Evolutionary conservation across 1,140 invertebrate species (phyloP).

Genomic region (Magallana angulata): DNA sequence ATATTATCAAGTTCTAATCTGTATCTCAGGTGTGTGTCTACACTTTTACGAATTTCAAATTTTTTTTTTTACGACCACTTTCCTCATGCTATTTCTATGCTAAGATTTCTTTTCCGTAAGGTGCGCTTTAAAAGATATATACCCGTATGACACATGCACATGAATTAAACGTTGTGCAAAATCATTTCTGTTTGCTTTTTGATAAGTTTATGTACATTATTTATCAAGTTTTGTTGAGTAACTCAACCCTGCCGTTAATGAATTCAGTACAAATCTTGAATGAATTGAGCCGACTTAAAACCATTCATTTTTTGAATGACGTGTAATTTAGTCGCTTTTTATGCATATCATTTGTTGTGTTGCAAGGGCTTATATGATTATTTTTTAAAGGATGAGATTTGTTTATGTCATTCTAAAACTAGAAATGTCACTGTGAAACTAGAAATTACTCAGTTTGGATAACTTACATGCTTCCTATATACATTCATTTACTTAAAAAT

Average conservation of each 20-base stretch:
- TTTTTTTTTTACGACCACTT: not conserved
- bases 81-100: not conserved
- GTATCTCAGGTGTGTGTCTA: slow-evolving; percentile 1
- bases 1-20: slow-evolving; percentile 32
- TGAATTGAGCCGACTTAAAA: slow-evolving; percentile 33
- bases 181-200: slow-evolving; percentile 15
- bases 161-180: slow-evolving; percentile 34
- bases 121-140: not conserved
- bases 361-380: not conserved
- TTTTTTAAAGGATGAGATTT: not conserved
- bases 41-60: not conserved
- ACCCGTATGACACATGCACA: slow-evolving; percentile 15
- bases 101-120: not conserved
- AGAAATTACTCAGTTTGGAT: too few relatives aligned
- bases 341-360: not conserved
- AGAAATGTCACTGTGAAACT: too few relatives aligned
- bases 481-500: too few relatives aligned
- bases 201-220: slow-evolving; percentile 30
- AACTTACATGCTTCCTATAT: too few relatives aligned
- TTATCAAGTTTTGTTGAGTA: slow-evolving; percentile 32
- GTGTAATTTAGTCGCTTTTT: not conserved
- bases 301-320: slow-evolving; percentile 16
- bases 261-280: slow-evolving; percentile 33
- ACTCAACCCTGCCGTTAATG: not conserved
- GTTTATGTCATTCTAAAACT: too few relatives aligned